A percentile compares a stretch with the other conserved stretches of the same genome.
Conservation (phyloP, 1,140 invertebrate genomes). For the Parapsyche elsis region DNA sequence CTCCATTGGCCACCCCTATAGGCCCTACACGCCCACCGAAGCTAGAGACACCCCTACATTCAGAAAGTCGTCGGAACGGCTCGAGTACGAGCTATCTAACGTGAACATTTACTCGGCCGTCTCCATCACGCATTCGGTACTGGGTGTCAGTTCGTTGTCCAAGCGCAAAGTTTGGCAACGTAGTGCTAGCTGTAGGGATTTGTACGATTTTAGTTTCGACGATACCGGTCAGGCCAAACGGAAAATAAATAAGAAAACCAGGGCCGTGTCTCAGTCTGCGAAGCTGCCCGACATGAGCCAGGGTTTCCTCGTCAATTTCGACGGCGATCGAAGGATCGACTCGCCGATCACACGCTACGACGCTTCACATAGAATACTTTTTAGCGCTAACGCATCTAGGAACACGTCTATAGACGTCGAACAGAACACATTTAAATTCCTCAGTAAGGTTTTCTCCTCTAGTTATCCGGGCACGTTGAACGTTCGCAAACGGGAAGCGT, state of each 20-base stretch:
- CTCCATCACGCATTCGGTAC: conserved; percentile 21
- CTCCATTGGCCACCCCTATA: conserved; percentile 57
- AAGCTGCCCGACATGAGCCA: conserved; percentile 49
- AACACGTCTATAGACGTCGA: conserved; percentile 71
- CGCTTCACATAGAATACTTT: conserved; percentile 69
- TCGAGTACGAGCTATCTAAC: conserved; percentile 59
- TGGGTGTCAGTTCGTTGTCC: conserved; percentile 58
- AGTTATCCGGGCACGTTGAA: conserved; percentile 84
- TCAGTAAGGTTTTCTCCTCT: conserved; percentile 78
- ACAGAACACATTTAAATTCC: conserved; percentile 69
- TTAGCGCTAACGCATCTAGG: conserved; percentile 67
- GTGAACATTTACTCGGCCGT: conserved; percentile 60
- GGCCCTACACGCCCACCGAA: conserved; percentile 7
- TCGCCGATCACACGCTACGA: conserved; percentile 82
- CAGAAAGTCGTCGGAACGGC: conserved; percentile 51
- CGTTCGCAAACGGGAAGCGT: conserved; percentile 72
- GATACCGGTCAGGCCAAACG: conserved; percentile 73
- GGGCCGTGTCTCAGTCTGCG: conserved; percentile 52
- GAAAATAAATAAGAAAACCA: conserved; percentile 61
- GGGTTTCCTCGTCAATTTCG: conserved; percentile 54
- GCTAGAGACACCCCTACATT: conserved; percentile 57
- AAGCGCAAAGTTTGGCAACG: conserved; percentile 74
- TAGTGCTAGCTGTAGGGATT: conserved; percentile 81
- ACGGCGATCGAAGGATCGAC: conserved; percentile 68
- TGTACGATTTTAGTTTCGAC: conserved; percentile 79